Percentiles rank a stretch among this genome's conserved stretches.
Evolutionary conservation across 2,888 invertebrate species (phyloP).

Genomic region (Gerris lacustris): DNA sequence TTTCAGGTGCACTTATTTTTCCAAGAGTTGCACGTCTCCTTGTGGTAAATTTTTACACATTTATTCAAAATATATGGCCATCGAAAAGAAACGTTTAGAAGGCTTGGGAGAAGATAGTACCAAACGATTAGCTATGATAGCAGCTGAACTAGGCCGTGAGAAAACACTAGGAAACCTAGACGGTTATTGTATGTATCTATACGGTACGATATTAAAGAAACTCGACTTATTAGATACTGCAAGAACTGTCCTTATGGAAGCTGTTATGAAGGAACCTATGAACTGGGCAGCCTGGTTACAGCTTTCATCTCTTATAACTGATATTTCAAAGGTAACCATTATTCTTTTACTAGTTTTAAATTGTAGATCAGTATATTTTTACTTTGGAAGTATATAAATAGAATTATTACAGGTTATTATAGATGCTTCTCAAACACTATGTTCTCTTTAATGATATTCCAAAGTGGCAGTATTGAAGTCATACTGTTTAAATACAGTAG

Average conservation of each 20-base stretch:
- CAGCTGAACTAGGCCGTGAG: neutral
- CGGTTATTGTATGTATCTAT: constrained; percentile 76
- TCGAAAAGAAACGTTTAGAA: constrained; percentile 74
- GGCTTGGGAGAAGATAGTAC: neutral
- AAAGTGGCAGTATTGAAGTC: no score
- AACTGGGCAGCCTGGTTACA: constrained; percentile 95
- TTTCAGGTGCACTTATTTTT: constrained; percentile 62
- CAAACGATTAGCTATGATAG: neutral
- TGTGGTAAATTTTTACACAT: constrained; percentile 71
- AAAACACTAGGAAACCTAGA: constrained; percentile 52
- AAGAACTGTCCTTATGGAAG: constrained; percentile 61
- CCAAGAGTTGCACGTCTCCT: constrained; percentile 54
- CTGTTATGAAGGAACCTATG: constrained; percentile 65
- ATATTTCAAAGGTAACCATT: constrained; percentile 53
- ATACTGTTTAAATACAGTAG: no score
- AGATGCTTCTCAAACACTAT: no score
- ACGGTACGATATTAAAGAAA: constrained; percentile 81
- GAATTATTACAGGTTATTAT: no score
- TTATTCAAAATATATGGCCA: constrained; percentile 76
- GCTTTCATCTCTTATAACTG: constrained; percentile 68
- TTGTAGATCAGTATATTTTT: constrained; percentile 2
- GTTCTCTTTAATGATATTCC: no score
- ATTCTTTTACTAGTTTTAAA: neutral
- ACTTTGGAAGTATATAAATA: neutral
- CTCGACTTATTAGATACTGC: constrained; percentile 69